Percentiles rank a stretch among this genome's conserved stretches.
Evolutionary conservation across 1,140 invertebrate species (phyloP).

Genomic region (Homalodisca vitripennis): DNA sequence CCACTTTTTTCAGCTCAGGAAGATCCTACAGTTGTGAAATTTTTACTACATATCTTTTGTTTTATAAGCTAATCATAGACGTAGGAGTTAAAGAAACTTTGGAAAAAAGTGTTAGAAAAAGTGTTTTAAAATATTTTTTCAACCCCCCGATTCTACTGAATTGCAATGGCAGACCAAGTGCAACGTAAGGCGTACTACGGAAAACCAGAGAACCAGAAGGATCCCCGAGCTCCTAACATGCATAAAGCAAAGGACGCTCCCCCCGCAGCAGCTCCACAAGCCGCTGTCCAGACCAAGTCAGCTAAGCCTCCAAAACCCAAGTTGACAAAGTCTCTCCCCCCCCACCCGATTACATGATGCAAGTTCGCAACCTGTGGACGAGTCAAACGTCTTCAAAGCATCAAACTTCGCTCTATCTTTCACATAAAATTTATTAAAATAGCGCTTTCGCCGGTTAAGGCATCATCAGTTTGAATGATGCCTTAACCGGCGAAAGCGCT

Average conservation of each 20-base stretch:
- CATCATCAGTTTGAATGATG: too few relatives aligned
- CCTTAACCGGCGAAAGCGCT: too few relatives aligned
- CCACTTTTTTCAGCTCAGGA: too few relatives aligned
- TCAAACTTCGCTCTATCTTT: too few relatives aligned
- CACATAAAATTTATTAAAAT: too few relatives aligned
- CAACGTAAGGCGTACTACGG: background rate
- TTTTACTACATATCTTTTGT: too few relatives aligned
- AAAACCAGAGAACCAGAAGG: constrained; percentile 10
- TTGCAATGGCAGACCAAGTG: background rate
- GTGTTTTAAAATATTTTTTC: too few relatives aligned
- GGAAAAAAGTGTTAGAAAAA: too few relatives aligned
- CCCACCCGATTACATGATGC: background rate
- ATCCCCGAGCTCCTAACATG: background rate
- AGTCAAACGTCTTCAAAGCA: constrained; percentile 11
- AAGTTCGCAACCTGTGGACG: background rate
- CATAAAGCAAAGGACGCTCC: background rate
- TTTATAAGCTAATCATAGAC: too few relatives aligned
- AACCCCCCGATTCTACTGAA: background rate
- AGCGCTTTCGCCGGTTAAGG: too few relatives aligned
- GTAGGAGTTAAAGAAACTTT: too few relatives aligned
- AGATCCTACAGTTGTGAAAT: too few relatives aligned
- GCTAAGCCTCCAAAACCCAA: background rate
- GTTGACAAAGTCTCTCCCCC: background rate
- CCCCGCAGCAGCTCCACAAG: background rate
- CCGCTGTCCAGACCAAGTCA: background rate